Evolutionary conservation across 2,797 vertebrate species (phyloP).

Genomic region (Lepus townsendii): DNA sequence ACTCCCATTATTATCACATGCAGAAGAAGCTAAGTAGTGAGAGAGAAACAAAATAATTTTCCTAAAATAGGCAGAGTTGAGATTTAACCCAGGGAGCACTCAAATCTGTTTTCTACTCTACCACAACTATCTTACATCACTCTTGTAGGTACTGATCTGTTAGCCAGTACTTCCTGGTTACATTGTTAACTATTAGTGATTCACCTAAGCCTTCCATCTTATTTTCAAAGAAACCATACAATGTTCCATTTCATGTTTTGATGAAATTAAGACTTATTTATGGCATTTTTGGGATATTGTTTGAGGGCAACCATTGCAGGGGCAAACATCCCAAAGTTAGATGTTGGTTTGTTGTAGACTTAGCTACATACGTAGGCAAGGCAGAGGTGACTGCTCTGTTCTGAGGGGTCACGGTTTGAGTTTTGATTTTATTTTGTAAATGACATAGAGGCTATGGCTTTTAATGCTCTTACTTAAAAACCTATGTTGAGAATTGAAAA

Average conservation of each 20-base stretch:
- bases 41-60: neutral
- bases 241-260: neutral
- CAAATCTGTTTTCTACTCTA: neutral
- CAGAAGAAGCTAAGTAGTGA: too few species aligned
- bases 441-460: neutral
- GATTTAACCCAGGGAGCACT: neutral
- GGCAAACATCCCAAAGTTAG: neutral
- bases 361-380: neutral
- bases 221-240: neutral
- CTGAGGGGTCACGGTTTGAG: neutral
- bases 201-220: neutral
- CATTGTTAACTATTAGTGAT: slow-evolving; percentile 41
- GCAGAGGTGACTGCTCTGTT: neutral
- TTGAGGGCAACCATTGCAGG: neutral
- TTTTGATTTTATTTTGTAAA: slow-evolving; percentile 52
- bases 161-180: neutral
- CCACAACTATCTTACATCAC: neutral
- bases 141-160: neutral
- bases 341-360: neutral
- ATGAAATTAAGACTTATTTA: slow-evolving; percentile 20
- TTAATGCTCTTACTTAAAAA: slow-evolving; percentile 50
- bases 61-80: neutral
- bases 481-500: slow-evolving; percentile 28
- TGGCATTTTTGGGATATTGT: neutral
- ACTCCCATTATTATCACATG: neutral